Base-by-base conservation (phyloP, 1,140 invertebrate genomes). In the Phymastichus coffea region DNA sequence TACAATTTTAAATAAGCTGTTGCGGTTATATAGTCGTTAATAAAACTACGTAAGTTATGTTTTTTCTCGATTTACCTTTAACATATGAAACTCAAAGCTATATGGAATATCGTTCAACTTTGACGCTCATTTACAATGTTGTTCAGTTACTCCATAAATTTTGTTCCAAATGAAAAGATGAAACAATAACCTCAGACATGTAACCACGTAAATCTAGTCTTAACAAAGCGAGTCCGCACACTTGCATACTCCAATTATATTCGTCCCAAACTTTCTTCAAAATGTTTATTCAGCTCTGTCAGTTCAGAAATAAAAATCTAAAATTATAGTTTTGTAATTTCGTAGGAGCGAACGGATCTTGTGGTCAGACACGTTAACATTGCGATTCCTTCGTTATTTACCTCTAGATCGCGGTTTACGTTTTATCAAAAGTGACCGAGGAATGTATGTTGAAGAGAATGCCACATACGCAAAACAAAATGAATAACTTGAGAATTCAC, bases 371-470 rank as follows among this genome's bases (percentile, higher is more conserved):
- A n/a, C n/a, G n/a, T n/a, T n/a, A n/a, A n/a, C n/a, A n/a, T n/a
- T n/a, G n/a, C 48, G 63, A 57, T 68, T 62, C 63, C 62, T 57
- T 43, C 64, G 38, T 20, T 57, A 61, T 54, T 63, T 62, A 60
- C 66, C 28, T 56, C 63, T 47, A 57, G 58, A 71, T 66, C 53
- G 52, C 37, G 25, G 2, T 14, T 49, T n/a, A n/a, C 65, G 66
- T 63, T 48, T 67, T 52, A 52, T 67, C 55, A 64, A 63, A 63
- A n/a, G n/a, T n/a, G 44, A 44, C 46, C 41, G 44, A 61, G 25
- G 37, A 51, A 54, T 49, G 53, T 65, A 62, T 66, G 63, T 56
- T 61, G 61, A 60, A 61, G 70, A 73, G 66, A 73, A 70, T 70
- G 68, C 66, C 66, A 69, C 61, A 15, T 53, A 4, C 26, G 26